Evolutionary conservation across 2,888 invertebrate genomes (phyloP).

Genomic region (Venusia cambrica): DNA sequence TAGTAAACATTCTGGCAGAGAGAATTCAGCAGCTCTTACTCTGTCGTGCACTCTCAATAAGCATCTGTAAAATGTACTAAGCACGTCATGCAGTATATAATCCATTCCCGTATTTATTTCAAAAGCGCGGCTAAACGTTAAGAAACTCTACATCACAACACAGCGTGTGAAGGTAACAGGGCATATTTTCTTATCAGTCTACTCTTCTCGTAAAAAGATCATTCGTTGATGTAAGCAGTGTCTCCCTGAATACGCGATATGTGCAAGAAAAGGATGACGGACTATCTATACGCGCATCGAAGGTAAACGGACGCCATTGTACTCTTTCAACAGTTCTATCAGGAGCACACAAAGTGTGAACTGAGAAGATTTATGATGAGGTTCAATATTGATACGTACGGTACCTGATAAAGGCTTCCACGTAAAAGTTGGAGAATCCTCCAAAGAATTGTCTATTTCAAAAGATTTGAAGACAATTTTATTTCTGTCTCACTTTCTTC

Average conservation of each 20-base stretch:
- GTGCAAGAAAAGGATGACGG: conserved; percentile 81
- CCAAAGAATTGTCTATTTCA: conserved; percentile 16
- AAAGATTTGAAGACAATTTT: conserved; percentile 50
- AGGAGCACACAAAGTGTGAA: conserved; percentile 37
- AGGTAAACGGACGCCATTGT: conserved; percentile 77
- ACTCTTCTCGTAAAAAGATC: conserved; percentile 76
- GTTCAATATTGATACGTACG: conserved; percentile 21
- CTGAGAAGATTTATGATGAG: conserved; percentile 10
- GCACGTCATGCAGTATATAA: conserved; percentile 22
- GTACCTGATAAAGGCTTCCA: conserved; percentile 30
- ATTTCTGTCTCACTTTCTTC: conserved; percentile 79
- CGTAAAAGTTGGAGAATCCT: conserved; percentile 12
- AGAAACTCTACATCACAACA: conserved; percentile 71
- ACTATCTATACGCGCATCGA: conserved; percentile 70
- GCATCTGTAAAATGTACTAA: conserved; percentile 36
- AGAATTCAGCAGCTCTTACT: conserved; percentile 21
- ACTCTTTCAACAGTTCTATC: conserved; percentile 42
- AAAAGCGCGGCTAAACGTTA: conserved; percentile 73
- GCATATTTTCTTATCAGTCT: conserved; percentile 74
- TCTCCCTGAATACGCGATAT: conserved; percentile 74
- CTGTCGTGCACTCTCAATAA: conserved; percentile 42
- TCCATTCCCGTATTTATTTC: conserved; percentile 28
- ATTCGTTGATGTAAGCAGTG: conserved; percentile 70
- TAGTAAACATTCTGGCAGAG: conserved; percentile 74
- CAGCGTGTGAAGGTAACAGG: conserved; percentile 77